Base-by-base conservation (phyloP, 2,113 vertebrate genomes). In the Platichthys flesus region DNA sequence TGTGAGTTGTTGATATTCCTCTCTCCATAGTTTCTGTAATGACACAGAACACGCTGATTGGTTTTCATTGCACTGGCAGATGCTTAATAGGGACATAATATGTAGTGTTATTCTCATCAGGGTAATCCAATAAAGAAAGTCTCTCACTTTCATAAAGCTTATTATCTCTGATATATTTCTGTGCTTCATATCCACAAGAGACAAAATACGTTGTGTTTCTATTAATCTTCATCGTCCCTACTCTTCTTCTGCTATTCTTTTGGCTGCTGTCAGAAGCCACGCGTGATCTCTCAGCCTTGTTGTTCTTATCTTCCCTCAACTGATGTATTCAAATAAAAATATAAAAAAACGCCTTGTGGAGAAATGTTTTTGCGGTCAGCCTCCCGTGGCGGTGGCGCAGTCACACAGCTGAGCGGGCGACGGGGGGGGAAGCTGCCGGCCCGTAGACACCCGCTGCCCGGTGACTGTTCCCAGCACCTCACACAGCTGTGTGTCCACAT, bases 401-500 rank as follows among this genome's bases (percentile, higher is more conserved):
- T 42, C 40, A 12, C 40, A 12, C 12, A 42, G 40, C 40, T 12
- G 40, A 42, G 40, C 40, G 28, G 58, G 40, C 18, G 10, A 16
- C 40, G 3, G 26, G 26, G 26, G 2, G 67, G 26, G 60, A 59
- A 45, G 69, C 71, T 10, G 16, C 73, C 3, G 23, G 57, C 51
- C 54, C 45, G 28, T 82, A 62, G 76, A 59, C 23, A 47, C 57
- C 60, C 52, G 56, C 71, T 74, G 64, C 73, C 69, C 28, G 7
- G 54, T 71, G 65, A 65, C 72, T 79, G 67, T 74, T 87, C 76
- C 64, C 69, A 69, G 65, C 74, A 49, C 74, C 68, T 52, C 70
- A 4, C 71, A 63, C 86, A 82, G 85, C 78, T 85, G 69, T 28
- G 70, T 24, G 37, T 57, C 37, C 1, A 91, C 89, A 82, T 90